Evolutionary conservation across 2,888 invertebrate genomes (phyloP), one percentile per base, ranked within the genome.

Genomic region (Heterodera filipjevi): DNA sequence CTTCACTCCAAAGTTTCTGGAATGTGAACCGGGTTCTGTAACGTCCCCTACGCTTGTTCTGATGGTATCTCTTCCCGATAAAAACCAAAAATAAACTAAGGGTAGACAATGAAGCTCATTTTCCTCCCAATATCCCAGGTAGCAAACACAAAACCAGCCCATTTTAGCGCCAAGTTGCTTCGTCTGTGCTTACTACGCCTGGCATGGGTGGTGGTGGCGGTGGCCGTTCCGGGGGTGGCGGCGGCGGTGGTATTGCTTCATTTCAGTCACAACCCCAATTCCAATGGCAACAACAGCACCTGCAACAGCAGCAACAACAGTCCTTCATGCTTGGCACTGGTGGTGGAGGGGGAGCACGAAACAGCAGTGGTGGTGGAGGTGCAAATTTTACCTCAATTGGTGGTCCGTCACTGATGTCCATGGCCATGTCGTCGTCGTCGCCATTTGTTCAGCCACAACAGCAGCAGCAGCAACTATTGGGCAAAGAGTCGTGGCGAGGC

Each of bases 91-190:
- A n/a, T n/a, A n/a, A n/a, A n/a, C n/a, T n/a, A n/a, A n/a, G n/a
- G n/a, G n/a, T n/a, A n/a, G n/a, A n/a, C n/a, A n/a, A n/a, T n/a
- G n/a, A n/a, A n/a, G n/a, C n/a, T 1, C 33, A 71, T 27, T 33
- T 33, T 22, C 5, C 10, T 44, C n/a, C 2, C n/a, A n/a, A n/a
- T 3, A 44, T 72, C 35, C 22, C 22, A 10, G n/a, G 8, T 33
- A 33, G 39, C 44, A 8, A 30, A 35, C 46, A 12, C 30, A 32
- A 30, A 71, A 10, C 49, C 16, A 71, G 22, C n/a, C 22, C 19
- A 19, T 72, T 73, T 46, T n/a, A 73, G 73, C 59, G 64, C 3
- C 73, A 73, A 35, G 73, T 73, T 14, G 73, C 64, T 16, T 73
- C 73, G 59, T 73, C 73, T 10, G 73, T 73, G 59, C 33, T 22